Evolutionary conservation across 2,888 invertebrate species (phyloP), one percentile per base, ranked within the genome.

Genomic region (Patella caerulea): DNA sequence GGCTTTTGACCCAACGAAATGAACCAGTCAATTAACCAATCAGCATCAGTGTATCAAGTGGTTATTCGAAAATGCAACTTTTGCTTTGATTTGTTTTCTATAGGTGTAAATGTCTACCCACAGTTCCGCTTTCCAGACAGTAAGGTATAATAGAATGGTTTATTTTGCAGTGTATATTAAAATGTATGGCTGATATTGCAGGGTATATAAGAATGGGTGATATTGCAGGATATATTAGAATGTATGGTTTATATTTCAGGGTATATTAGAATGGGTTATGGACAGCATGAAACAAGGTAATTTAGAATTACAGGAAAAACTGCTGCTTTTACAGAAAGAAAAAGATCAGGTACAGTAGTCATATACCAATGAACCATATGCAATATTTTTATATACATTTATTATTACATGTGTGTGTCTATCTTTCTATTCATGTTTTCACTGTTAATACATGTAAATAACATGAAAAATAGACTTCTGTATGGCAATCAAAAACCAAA

Each of bases 201-300:
- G 89, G 90, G 90, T 72, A 86, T 90, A 29, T 81, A 90, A 72
- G 90, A 91, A 78, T 91, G 89, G 89, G 90, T 91, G 56, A 89
- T 88, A 19, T 59, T 2, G 5, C 17, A 19, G 19, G 65, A 3
- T 59, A n/a, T 59, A 17, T 17, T 17, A 59, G 65, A 59, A 17
- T n/a, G n/a, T n/a, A 34, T 65, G 15, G 1, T 55, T 45, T 69
- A 17, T 45, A 52, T 76, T 82, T 19, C 81, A 90, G 89, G 90
- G 90, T 72, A 86, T 91, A 29, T 81, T 90, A 72, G 90, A 91
- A 78, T 91, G 89, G 90, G 90, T 91, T 59, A 89, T 88, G 86
- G 90, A 89, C 82, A 87, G 86, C 73, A 84, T 86, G 86, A 86
- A 85, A 83, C 88, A 88, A 79, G 90, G 90, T 0, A 89, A 87